These are phyloP conservation scores for Platysternon megacephalum DNA, from an alignment of 2,113 vertebrate genomes.

Conservation along the genomic window DNA sequence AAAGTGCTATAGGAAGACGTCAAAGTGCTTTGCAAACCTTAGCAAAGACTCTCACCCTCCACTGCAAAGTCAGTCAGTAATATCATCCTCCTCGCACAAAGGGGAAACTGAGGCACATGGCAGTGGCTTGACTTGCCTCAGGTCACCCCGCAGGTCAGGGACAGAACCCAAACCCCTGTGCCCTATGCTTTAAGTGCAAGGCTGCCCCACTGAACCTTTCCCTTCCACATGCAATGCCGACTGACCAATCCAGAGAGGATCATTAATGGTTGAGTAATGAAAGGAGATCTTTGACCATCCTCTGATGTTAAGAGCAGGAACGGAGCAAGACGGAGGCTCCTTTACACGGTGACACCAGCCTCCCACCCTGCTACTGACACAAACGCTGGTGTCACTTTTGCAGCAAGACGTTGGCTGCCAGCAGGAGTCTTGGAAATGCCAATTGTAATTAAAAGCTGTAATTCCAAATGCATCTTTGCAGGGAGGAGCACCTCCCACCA, in stretches of 20 bases:
- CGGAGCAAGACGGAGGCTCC: background rate
- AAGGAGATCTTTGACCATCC: background rate
- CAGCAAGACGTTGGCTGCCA: conserved; percentile 49
- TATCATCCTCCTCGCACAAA: background rate
- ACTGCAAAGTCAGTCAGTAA: background rate
- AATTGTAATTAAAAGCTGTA: conserved; percentile 63
- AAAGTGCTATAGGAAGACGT: too few species aligned
- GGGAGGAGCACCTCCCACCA: background rate
- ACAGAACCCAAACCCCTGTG: background rate
- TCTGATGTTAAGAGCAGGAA: background rate
- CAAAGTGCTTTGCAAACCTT: background rate
- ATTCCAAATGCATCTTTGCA: background rate
- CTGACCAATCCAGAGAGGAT: background rate
- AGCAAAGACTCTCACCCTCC: background rate
- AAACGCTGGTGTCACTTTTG: background rate
- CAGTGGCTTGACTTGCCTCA: background rate
- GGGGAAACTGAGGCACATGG: background rate
- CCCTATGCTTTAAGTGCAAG: background rate
- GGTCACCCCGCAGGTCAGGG: background rate
- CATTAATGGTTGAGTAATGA: background rate
- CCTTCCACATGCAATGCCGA: background rate
- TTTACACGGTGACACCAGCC: background rate
- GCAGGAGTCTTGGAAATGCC: conserved; percentile 28
- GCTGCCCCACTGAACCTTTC: too few species aligned
- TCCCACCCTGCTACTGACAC: background rate